Evolutionary conservation across 2,797 vertebrate genomes (phyloP).

Genomic region (Parauchenoglanis punctatus): DNA sequence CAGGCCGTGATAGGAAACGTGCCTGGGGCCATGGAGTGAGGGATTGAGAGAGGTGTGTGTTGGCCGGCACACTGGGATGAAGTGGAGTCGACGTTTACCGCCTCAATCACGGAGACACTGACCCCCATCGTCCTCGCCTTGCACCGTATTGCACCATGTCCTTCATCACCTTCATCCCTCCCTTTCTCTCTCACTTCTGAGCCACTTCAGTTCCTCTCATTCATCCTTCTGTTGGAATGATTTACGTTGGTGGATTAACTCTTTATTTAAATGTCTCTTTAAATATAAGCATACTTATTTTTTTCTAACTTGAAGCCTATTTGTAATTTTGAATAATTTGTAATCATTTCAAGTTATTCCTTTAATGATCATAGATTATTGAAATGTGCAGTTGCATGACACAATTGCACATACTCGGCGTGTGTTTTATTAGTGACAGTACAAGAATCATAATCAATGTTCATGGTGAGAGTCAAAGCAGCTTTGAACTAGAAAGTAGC

Average conservation of each 20-base stretch:
- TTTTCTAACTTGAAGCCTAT: neutral
- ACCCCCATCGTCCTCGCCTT: conserved; percentile 60
- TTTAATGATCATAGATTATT: neutral
- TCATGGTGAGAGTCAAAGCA: neutral
- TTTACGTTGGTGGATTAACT: neutral
- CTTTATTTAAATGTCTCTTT: neutral
- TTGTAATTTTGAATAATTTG: neutral
- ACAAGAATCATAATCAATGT: neutral
- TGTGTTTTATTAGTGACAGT: neutral
- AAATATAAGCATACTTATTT: neutral
- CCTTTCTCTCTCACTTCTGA: conserved; percentile 51
- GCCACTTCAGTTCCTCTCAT: conserved; percentile 26
- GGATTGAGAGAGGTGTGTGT: conserved; percentile 67
- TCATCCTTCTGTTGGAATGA: conserved; percentile 1
- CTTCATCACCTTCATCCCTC: conserved; percentile 65
- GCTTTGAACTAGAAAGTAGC: neutral
- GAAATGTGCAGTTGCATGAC: neutral
- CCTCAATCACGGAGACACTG: conserved; percentile 47
- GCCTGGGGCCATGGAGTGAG: conserved; percentile 63
- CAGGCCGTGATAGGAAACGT: conserved; percentile 78
- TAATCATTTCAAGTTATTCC: neutral
- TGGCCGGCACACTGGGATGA: conserved; percentile 48
- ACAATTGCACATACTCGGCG: neutral
- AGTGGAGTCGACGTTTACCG: conserved; percentile 34
- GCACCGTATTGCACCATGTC: conserved; percentile 67